A percentile compares a stretch with the other conserved stretches of the same genome.
Evolutionary conservation across 2,797 vertebrate species (phyloP).

Genomic region (Oreochromis mossambicus): DNA sequence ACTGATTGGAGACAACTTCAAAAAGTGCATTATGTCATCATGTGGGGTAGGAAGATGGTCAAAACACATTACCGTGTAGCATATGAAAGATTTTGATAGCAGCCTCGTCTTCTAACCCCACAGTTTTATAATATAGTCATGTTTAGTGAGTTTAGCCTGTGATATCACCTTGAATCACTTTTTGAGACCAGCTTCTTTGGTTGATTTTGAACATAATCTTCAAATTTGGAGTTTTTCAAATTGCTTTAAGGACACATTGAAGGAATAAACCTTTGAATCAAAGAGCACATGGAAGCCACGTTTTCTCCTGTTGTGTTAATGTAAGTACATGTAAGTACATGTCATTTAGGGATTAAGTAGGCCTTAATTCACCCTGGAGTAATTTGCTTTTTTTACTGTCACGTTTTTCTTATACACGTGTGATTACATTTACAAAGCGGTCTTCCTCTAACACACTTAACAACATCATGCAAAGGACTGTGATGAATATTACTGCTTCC

Average conservation of each 20-base stretch:
- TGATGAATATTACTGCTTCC: neutral
- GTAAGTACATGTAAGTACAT: neutral
- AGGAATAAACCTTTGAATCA: neutral
- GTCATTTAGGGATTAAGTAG: neutral
- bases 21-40: neutral
- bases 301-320: neutral
- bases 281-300: neutral
- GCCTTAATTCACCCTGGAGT: neutral
- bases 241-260: neutral
- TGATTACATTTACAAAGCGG: neutral
- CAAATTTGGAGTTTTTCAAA: neutral
- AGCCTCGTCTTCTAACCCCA: neutral
- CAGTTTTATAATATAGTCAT: accelerated
- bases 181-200: neutral
- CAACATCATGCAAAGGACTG: neutral
- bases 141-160: neutral
- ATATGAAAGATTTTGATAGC: neutral
- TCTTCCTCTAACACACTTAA: neutral
- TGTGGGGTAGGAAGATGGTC: neutral
- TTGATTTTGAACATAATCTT: neutral
- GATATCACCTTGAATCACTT: neutral
- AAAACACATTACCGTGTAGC: neutral
- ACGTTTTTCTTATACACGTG: neutral
- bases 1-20: neutral
- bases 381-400: neutral